phyloP scores from a whole-genome alignment of 2,888 invertebrate genomes.

The Lithosia quadra region DNA sequence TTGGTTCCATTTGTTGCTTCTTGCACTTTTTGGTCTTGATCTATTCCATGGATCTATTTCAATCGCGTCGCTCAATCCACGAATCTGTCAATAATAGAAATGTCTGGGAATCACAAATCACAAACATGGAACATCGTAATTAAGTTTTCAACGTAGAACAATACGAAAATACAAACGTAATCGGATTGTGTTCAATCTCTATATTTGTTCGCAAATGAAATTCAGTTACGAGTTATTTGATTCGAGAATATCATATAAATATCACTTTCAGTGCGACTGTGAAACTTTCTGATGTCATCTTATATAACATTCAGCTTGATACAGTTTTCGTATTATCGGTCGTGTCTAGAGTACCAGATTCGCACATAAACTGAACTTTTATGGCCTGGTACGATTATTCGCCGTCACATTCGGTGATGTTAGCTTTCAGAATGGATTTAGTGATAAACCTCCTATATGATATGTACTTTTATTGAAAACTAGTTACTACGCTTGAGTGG shows the following conservation, averaged over 20 bases:
- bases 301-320: constrained; percentile 5
- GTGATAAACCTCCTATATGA: not conserved
- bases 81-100: too few species aligned
- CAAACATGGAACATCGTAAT: too few species aligned
- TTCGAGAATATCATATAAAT: not conserved
- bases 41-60: too few species aligned
- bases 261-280: not conserved
- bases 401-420: constrained; percentile 6
- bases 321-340: constrained; percentile 27
- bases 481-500: not conserved
- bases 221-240: constrained; percentile 7
- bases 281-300: constrained; percentile 18
- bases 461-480: not conserved
- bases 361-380: constrained; percentile 28
- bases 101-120: too few species aligned
- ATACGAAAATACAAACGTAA: constrained; percentile 17
- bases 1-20: too few species aligned
- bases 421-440: not conserved
- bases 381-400: constrained; percentile 35
- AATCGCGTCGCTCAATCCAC: too few species aligned
- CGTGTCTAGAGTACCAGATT: constrained; percentile 15
- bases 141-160: constrained; percentile 1
- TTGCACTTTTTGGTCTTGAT: too few species aligned
- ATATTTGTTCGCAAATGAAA: constrained; percentile 22
- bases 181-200: constrained; percentile 26